Percentiles rank a stretch among this genome's conserved stretches.
Conservation (phyloP, 2,888 invertebrate genomes). For the Mycalesis mineus region DNA sequence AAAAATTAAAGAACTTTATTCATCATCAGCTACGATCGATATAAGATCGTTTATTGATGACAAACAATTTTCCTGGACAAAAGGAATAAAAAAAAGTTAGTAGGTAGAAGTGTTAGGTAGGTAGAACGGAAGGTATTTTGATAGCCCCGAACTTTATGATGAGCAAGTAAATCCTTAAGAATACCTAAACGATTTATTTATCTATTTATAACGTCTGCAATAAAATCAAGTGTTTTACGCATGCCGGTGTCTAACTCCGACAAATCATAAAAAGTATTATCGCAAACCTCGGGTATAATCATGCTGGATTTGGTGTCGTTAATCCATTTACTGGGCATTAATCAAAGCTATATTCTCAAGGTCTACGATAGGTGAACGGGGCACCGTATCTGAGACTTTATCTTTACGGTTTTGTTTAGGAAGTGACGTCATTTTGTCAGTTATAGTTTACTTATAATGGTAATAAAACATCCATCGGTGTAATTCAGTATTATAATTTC, state of each 20-base stretch:
- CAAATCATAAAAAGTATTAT: constrained; percentile 37
- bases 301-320: constrained; percentile 50
- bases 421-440: constrained; percentile 20
- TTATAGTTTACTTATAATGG: not conserved
- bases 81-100: no score
- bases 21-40: no score
- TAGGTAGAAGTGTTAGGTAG: no score
- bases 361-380: constrained; percentile 40
- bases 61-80: no score
- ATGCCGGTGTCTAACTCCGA: constrained; percentile 7
- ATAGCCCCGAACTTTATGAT: no score
- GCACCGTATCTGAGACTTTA: constrained; percentile 35
- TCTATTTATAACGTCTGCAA: not conserved
- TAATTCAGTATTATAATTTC: not conserved
- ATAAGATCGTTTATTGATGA: no score
- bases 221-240: not conserved
- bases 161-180: no score
- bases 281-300: constrained; percentile 57
- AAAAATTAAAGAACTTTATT: no score
- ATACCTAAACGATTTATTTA: no score
- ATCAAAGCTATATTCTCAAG: constrained; percentile 63
- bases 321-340: constrained; percentile 54
- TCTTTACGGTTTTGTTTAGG: constrained; percentile 33
- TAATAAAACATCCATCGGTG: constrained; percentile 17
- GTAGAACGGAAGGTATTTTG: no score